Percentiles rank a stretch among this genome's conserved stretches.
Conservation (phyloP, 2,797 vertebrate species). For the Toxotes lorentzi region DNA sequence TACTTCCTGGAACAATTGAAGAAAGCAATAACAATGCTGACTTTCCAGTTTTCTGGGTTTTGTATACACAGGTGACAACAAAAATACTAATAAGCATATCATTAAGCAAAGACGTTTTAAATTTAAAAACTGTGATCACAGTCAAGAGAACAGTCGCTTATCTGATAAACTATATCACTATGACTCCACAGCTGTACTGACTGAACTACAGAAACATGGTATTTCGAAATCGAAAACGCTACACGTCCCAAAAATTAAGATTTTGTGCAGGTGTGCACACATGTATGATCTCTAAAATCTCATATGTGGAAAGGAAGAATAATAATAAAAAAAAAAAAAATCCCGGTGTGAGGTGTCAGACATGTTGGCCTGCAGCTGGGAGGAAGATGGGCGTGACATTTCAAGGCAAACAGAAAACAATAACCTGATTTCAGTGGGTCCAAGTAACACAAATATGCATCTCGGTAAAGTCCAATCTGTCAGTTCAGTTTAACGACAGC, state of each 20-base stretch:
- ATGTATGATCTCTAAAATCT: background rate
- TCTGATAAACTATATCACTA: background rate
- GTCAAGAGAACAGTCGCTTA: background rate
- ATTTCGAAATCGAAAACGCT: background rate
- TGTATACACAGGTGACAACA: background rate
- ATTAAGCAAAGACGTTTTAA: background rate
- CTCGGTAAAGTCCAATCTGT: background rate
- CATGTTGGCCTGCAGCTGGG: constrained; percentile 29
- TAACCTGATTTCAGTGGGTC: background rate
- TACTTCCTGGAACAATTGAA: constrained; percentile 41
- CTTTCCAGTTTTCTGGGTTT: background rate
- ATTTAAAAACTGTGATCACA: background rate
- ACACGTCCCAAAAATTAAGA: background rate
- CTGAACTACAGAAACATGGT: background rate
- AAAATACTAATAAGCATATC: background rate
- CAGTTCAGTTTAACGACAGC: background rate
- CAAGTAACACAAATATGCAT: background rate
- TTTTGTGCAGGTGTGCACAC: background rate
- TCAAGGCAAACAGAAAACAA: constrained; percentile 34
- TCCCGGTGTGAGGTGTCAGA: constrained; percentile 4
- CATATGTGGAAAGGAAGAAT: background rate
- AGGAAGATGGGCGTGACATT: constrained; percentile 72
- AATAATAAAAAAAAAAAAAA: background rate
- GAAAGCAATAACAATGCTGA: background rate
- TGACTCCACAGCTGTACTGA: background rate